phyloP scores from a whole-genome alignment of 2,797 vertebrate species.

The Sarcophilus harrisii region DNA sequence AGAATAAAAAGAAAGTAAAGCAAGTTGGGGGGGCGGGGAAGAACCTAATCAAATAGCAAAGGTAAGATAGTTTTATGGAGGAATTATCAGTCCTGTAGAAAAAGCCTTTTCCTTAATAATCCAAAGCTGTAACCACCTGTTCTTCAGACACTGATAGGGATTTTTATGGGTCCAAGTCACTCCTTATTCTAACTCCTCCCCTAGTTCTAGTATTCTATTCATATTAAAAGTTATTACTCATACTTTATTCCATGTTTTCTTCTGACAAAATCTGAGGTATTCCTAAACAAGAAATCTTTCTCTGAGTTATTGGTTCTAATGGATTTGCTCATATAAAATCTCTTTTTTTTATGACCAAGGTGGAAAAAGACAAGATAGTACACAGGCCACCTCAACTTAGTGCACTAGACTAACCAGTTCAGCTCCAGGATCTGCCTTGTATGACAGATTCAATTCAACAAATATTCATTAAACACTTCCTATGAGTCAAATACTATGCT shows the following conservation, averaged over 20 bases:
- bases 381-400: background rate
- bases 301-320: background rate
- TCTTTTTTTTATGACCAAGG: background rate
- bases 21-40: background rate
- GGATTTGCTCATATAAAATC: background rate
- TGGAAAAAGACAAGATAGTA: background rate
- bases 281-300: slow-evolving; percentile 2
- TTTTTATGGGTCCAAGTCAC: slow-evolving; percentile 30
- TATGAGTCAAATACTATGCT: background rate
- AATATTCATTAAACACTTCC: background rate
- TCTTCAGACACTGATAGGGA: slow-evolving; percentile 57
- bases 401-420: background rate
- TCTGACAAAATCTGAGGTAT: background rate
- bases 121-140: slow-evolving; percentile 60
- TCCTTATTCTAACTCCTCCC: background rate
- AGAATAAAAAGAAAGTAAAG: slow-evolving; percentile 70
- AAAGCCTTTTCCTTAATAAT: slow-evolving; percentile 21
- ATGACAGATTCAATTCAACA: background rate
- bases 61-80: slow-evolving; percentile 58
- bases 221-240: slow-evolving; percentile 60
- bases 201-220: slow-evolving; percentile 4
- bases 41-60: slow-evolving; percentile 46
- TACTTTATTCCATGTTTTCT: slow-evolving; percentile 49
- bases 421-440: background rate
- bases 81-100: slow-evolving; percentile 69